Base-by-base conservation (phyloP, 2,888 invertebrate species). In the Drosophila fungiperda region DNA sequence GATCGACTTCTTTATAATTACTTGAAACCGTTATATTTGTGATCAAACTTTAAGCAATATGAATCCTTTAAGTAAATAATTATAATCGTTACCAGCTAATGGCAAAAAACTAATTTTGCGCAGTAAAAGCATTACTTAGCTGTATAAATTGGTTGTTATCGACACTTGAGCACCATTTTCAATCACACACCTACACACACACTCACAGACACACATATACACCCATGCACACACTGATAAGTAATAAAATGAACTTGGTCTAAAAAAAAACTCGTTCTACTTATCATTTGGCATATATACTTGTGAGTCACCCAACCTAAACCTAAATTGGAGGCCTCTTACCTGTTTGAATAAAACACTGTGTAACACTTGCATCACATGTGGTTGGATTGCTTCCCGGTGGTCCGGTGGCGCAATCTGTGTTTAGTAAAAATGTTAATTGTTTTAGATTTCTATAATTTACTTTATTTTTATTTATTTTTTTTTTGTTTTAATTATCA, bases 331-430 rank as follows among this genome's bases (percentile, higher is more conserved):
- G 12, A 26, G 32, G 40, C 17, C 1, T 32, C 62, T 78, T 68
- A 83, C 83, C 78, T 50, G 26, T 40, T 26, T 60, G 23, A n/a
- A 58, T 49, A 12, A 40, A 70, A 55, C 83, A 83, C 1, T 38
- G 0, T 1, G 1, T n/a, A 17, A 40, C 15, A 6, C 0, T 2
- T 0, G 6, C 23, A 2, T 0, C 0, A n/a, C 86, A 82, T 6
- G 11, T 0, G 2, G 0, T 1, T 5, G 23, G 8, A 15, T 5
- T 32, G 6, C 8, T 6, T 15, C 6, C 15, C 1, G 9, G 0
- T 5, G n/a, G 1, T 17, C 23, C 49, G 3, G 32, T 7, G 3
- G 0, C 3, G 32, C 64, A 53, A 40, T 2, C 58, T 68, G 23
- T 26, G 45, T 9, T 6, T 17, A 8, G 12, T 29, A 45, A 12